Base-by-base conservation (phyloP, 2,113 vertebrate genomes). In the Cryptomyrus ogoouensis region DNA sequence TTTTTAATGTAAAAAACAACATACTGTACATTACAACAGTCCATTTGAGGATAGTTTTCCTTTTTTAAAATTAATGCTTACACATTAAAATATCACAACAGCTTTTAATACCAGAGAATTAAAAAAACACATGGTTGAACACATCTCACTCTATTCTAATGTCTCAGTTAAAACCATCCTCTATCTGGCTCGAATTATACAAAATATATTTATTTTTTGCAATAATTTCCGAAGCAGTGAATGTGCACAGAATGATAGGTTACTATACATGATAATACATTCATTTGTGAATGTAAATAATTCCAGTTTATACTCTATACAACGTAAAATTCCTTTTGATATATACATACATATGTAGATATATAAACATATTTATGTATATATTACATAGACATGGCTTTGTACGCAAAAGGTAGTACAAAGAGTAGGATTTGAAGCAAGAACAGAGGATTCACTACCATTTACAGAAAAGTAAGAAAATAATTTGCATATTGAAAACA, bases 51-150 rank as follows among this genome's bases (percentile, higher is more conserved):
- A 94, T 92, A 93, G 92, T 92, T n/a, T 83, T 47, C 39, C 19
- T 84, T 84, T 84, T 70, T 74, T 89, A 9, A 39, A 83, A 88
- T 47, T 90, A 90, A 91, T 92, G 93, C 84, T 92, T 94, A 94
- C 94, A 96, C 95, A 95, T 93, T 95, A 91, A 93, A 95, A 94
- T 95, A 93, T 93, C 94, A 96, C 95, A 92, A 94, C 91, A 94
- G 92, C 91, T 94, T 92, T 90, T 93, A 94, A 93, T 93, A 92
- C 94, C 94, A 94, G 90, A 93, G 93, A 93, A 83, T n/a, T 90
- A 92, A 91, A 91, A 91, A 92, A 91, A 85, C 62, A 91, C 83
- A 91, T 70, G 91, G 24, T 88, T 91, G 9, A 90, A 80, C 90
- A 13, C 90, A 92, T 93, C 93, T 93, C 92, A 90, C 93, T 70